phyloP scores from a whole-genome alignment of 2,113 vertebrate species.

The Corythoichthys haematopterus region DNA sequence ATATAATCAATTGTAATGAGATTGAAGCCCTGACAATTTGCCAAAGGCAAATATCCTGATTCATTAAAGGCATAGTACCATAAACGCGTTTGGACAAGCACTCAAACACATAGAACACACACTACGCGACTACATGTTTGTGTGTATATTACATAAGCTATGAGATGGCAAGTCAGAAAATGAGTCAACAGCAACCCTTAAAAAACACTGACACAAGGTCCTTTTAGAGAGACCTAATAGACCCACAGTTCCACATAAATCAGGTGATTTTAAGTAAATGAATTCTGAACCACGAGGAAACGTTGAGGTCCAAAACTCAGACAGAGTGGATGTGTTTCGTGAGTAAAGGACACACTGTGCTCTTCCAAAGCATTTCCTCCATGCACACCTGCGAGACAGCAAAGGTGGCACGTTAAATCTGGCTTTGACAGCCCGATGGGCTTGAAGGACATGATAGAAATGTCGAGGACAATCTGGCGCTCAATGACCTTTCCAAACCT shows the following conservation, averaged over 20 bases:
- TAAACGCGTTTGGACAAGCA: background rate
- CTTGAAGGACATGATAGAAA: conserved; percentile 13
- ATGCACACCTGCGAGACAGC: background rate
- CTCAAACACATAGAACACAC: background rate
- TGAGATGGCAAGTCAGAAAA: conserved; percentile 5
- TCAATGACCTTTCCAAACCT: background rate
- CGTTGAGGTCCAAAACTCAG: background rate
- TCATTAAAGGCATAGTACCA: conserved; percentile 1
- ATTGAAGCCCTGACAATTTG: background rate
- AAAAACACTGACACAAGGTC: conserved; percentile 17
- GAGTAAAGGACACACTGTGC: background rate
- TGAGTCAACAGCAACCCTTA: conserved; percentile 20
- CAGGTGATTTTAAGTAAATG: conserved; percentile 17
- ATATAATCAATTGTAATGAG: background rate
- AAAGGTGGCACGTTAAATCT: conserved; percentile 14
- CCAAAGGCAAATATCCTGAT: conserved; percentile 2
- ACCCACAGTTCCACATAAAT: conserved; percentile 15
- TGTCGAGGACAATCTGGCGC: conserved; percentile 6
- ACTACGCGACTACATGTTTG: background rate
- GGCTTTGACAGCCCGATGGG: background rate
- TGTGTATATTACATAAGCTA: background rate
- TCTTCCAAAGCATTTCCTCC: conserved; percentile 2
- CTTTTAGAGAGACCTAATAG: conserved; percentile 9
- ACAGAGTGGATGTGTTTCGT: conserved; percentile 1
- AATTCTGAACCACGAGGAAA: conserved; percentile 2